phyloP scores from a whole-genome alignment of 2,888 invertebrate species.

The Acanthacorydalis orientalis region DNA sequence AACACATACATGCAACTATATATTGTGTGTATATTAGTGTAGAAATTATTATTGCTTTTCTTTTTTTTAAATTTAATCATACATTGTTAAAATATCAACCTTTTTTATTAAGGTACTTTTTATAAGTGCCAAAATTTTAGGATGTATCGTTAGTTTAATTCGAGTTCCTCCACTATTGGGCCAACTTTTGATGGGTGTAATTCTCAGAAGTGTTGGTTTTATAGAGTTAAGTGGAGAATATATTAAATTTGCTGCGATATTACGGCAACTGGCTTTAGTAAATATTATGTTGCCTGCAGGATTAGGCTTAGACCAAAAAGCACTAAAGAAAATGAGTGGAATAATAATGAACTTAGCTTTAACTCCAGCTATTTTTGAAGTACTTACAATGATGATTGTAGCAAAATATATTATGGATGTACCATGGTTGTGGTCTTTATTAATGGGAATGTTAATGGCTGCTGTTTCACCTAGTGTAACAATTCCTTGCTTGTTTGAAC shows the following conservation, averaged over 20 bases:
- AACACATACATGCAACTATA: too few species aligned
- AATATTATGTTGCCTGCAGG: conserved; percentile 48
- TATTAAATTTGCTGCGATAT: conserved; percentile 26
- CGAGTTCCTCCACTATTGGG: conserved; percentile 39
- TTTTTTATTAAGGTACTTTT: conserved; percentile 14
- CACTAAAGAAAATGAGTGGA: conserved; percentile 34
- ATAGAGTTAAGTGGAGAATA: conserved; percentile 28
- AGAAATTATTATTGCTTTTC: not conserved
- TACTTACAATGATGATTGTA: conserved; percentile 30
- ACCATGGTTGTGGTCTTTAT: conserved; percentile 42
- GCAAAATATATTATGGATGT: conserved; percentile 36
- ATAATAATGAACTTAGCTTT: conserved; percentile 37
- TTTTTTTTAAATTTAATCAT: too few species aligned
- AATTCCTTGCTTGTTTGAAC: conserved; percentile 45
- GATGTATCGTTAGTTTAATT: conserved; percentile 12
- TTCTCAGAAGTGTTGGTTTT: conserved; percentile 30
- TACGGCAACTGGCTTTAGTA: conserved; percentile 41
- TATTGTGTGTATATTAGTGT: not conserved
- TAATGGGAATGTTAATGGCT: conserved; percentile 38
- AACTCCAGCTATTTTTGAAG: conserved; percentile 40
- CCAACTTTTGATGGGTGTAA: conserved; percentile 41
- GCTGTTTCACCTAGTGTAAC: conserved; percentile 61
- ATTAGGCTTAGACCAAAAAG: conserved; percentile 39
- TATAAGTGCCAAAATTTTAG: conserved; percentile 15
- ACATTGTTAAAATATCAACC: too few species aligned